Evolutionary conservation across 1,140 invertebrate species (phyloP), one percentile per base, ranked within the genome.

Genomic region (Eciton burchellii): DNA sequence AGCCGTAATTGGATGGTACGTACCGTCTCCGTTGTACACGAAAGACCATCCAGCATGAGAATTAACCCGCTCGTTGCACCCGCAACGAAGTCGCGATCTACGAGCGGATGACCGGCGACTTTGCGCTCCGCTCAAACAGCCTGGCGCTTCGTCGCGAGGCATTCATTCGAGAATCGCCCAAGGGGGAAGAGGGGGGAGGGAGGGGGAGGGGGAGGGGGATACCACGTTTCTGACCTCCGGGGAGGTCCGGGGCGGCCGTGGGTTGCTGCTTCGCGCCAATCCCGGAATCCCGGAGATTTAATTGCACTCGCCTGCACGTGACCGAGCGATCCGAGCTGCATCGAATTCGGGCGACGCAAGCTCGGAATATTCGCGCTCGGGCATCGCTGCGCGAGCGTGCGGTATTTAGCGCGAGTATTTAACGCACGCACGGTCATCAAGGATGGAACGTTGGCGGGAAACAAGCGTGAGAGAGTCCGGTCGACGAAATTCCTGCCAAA

Each of bases 1-100:
- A 47, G 11, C 12, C 62, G 59, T 87, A 87, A 87, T 86, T 86
- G 84, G 81, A 87, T 56, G 73, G 49, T 70, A 84, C 68, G 54
- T 83, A 83, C 81, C 49, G 59, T 65, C 65, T 83, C 57, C 54
- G 41, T 52, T 62, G 47, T 47, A 52, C 16, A 47, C 45, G 49
- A 60, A 26, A 29, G 49, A 76, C 68, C 1, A 29, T 43, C n/a
- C 76, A 60, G 49, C 77, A 57, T 71, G 66, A 86, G 49, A 72
- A 86, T 87, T 86, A 87, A 79, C 43, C 54, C 72, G 84, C 73
- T 87, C 49, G 60, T 79, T 56, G 54, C 11, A 56, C 63, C 24
- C 62, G 41, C 57, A n/a, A n/a, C n/a, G n/a, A n/a, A n/a, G 54
- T 59, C 66, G 26, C 16, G 8, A 54, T 29, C 81, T 84, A 81